phyloP scores from a whole-genome alignment of 64 coral and sea anemone genomes.

The Montipora capricornis region DNA sequence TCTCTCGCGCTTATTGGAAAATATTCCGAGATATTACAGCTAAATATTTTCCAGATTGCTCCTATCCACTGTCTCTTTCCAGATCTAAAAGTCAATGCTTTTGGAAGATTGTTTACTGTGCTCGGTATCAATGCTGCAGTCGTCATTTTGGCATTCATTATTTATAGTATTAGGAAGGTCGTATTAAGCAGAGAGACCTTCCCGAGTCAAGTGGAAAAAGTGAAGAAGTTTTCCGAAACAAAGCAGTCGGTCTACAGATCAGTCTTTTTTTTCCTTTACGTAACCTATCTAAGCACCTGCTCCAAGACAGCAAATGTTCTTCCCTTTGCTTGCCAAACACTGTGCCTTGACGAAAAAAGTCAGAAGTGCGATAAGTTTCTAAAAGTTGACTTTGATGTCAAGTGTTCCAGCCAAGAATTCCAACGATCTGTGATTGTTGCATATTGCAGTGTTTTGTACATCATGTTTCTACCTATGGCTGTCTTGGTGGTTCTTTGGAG shows the following conservation, averaged over 20 bases:
- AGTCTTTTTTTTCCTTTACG: slow-evolving; percentile 10
- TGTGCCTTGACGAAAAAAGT: background rate
- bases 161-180: background rate
- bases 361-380: background rate
- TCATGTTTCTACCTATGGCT: background rate
- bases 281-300: background rate
- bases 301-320: background rate
- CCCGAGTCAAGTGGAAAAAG: background rate
- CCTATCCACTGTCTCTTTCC: slow-evolving; percentile 34
- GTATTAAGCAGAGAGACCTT: background rate
- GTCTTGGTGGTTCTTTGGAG: background rate
- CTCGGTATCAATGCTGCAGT: slow-evolving; percentile 15
- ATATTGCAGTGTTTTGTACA: background rate
- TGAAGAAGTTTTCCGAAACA: background rate
- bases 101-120: slow-evolving; percentile 33
- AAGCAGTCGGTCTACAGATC: background rate
- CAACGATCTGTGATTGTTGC: background rate
- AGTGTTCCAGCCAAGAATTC: background rate
- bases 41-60: slow-evolving; percentile 45
- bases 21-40: slow-evolving; percentile 15
- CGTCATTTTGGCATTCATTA: background rate
- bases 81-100: background rate
- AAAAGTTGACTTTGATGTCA: slow-evolving; percentile 24
- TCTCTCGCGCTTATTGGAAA: slow-evolving; percentile 14
- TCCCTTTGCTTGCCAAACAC: background rate